Base-by-base conservation (phyloP, 2,797 vertebrate species). In the Salmo trutta region DNA sequence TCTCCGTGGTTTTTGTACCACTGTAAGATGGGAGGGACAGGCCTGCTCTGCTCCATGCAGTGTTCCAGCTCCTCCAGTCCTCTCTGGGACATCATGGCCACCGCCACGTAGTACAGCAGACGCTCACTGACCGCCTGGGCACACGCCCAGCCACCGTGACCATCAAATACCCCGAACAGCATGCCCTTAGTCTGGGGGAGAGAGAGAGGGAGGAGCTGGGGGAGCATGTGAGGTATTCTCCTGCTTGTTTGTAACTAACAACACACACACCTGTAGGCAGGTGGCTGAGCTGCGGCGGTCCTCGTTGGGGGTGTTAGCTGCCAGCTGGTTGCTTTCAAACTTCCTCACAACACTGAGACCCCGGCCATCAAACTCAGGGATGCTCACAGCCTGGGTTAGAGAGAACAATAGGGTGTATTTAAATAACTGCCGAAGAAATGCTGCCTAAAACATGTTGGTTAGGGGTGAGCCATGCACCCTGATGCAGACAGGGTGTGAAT, bases 141-240 rank as follows among this genome's bases (percentile, higher is more conserved):
- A 33, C 97, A 99, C 0, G 96, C 95, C 4, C 95, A 94, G 8
- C 98, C 98, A 0, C 96, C 97, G 0, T 99, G 98, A 5, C 98
- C 97, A 0, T 99, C 98, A 0, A 98, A 99, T 79, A 99, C 88
- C 0, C 97, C 98, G 29, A 99, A 99, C 87, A 99, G 91, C 93
- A 97, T 96, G 27, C 97, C 97, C 0, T 91, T 95, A 14, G 96
- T 56, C 54, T 59, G 19, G 1, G 6, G 10, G 16, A 17, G 21
- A 24, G 52, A 5, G 17, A 53, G 51, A 16, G 24, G 17, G 53
- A 56, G 19, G 17, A 16, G 5, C 53, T 54, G 53, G 3, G 53
- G 15, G 4, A 56, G 53, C 17, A 10, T 56, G 53, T n/a, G 17
- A 56, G 1, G 6, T 6, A 36, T 36, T 36, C 36, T 7, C 36